Conservation (phyloP, 2,113 vertebrate species). For the Taurulus bubalis region DNA sequence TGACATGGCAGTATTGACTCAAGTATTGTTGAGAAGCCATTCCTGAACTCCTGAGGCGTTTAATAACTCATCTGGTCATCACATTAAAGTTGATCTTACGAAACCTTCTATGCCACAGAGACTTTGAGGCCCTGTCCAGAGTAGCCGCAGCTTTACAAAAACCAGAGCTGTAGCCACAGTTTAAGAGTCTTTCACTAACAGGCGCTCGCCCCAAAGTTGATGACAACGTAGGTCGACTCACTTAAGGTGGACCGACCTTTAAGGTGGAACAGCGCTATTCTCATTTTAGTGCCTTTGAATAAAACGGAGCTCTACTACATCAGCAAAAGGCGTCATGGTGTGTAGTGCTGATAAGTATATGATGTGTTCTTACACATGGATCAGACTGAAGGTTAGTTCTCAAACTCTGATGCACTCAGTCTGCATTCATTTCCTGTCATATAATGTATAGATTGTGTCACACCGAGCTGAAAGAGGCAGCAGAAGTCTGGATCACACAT, state of each 20-base stretch:
- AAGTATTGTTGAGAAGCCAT: too few species aligned
- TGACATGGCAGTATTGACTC: too few species aligned
- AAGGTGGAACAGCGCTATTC: neutral
- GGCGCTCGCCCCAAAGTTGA: too few species aligned
- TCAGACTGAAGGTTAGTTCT: neutral
- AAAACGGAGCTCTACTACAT: neutral
- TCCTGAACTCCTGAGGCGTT: too few species aligned
- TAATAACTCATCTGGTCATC: too few species aligned
- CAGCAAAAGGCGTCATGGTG: neutral
- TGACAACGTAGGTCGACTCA: neutral
- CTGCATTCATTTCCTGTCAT: neutral
- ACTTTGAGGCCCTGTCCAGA: too few species aligned
- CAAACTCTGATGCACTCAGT: neutral
- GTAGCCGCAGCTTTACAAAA: too few species aligned
- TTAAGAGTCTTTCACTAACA: too few species aligned
- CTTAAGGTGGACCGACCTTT: neutral
- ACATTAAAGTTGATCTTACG: too few species aligned
- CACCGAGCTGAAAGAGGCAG: neutral
- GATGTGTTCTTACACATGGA: neutral
- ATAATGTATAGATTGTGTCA: neutral
- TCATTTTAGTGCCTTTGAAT: neutral
- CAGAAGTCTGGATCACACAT: neutral
- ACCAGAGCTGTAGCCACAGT: too few species aligned
- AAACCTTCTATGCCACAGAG: too few species aligned
- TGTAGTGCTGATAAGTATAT: neutral